Base-by-base conservation (phyloP, 2,888 invertebrate species). In the Mechanitis mazaeus region DNA sequence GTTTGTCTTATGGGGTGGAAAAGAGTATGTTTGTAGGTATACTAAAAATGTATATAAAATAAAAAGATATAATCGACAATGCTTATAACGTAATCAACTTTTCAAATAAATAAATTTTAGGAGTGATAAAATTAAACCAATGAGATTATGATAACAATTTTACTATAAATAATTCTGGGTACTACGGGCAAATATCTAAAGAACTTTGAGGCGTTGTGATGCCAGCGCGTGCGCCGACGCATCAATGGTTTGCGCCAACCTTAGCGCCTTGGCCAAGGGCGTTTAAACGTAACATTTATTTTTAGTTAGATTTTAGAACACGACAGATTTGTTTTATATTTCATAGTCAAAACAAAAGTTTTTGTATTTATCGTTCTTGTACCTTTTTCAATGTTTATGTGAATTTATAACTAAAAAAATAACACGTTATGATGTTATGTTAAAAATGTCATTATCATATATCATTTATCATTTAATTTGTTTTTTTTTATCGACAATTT, bases 241-340 rank as follows among this genome's bases (percentile, higher is more conserved):
- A 63, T 69, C 68, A 66, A 63, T 65, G 67, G 64, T 60, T 55
- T 56, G 65, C 66, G 68, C 68, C 69, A 67, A 70, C 69, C 67
- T 70, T 56, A 68, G 63, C 71, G 71, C 71, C 72, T 71, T 70
- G 70, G 72, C 72, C 73, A 71, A 73, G 73, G 72, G 71, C 72
- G 68, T 69, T 68, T 66, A 58, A 64, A 59, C 68, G 69, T 71
- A 71, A 71, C 67, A 59, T 64, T 68, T 72, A 72, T 72, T 69
- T 68, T 69, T 71, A 71, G 69, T 55, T 28, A 45, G 56, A n/a
- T 59, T 61, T 66, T 63, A 64, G 56, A 66, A 61, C 63, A 64
- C 64, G 63, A 68, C 66, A 54, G 55, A 55, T 65, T 69, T 69
- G 66, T 67, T 68, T 65, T 33, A 67, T 59, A 67, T 65, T 60